These are phyloP conservation scores for Hydractinia symbiolongicarpus DNA, from an alignment of 30 jellyfish, hydroid and myxozoan species.

Conservation along the genomic window DNA sequence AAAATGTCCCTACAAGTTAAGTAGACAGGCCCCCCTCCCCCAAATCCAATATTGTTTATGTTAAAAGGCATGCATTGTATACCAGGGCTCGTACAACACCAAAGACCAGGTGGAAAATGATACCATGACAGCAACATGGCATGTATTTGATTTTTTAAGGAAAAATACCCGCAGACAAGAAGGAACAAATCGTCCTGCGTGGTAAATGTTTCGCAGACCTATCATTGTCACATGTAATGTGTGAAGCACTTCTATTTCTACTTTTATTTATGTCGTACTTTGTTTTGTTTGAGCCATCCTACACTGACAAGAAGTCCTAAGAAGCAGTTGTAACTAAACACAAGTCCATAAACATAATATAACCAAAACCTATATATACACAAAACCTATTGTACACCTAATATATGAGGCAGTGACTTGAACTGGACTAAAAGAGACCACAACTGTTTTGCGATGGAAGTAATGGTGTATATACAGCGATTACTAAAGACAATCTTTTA, in stretches of 20 bases:
- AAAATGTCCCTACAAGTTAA: no score
- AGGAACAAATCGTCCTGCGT: not conserved
- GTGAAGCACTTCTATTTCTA: constrained; percentile 2
- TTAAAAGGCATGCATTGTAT: no score
- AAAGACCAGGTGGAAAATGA: no score
- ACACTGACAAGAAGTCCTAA: constrained; percentile 8
- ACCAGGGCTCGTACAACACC: no score
- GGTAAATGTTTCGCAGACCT: not conserved
- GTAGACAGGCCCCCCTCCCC: no score
- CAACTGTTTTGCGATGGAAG: constrained; percentile 3
- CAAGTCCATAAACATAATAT: not conserved
- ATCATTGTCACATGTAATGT: not conserved
- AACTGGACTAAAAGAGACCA: constrained; percentile 7
- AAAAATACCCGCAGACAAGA: no score
- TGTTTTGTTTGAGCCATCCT: constrained; percentile 9
- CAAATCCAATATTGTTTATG: no score
- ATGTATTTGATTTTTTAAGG: no score
- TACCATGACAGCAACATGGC: no score
- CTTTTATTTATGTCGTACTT: not conserved
- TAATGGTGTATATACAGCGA: not conserved
- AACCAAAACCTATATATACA: no score
- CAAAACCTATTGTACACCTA: no score
- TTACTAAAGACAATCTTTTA: not conserved
- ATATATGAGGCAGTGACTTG: no score
- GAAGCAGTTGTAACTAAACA: not conserved